Percentiles rank a stretch among this genome's conserved stretches.
Evolutionary conservation across 2,888 invertebrate species (phyloP).

Genomic region (Pantelozetes paolii): DNA sequence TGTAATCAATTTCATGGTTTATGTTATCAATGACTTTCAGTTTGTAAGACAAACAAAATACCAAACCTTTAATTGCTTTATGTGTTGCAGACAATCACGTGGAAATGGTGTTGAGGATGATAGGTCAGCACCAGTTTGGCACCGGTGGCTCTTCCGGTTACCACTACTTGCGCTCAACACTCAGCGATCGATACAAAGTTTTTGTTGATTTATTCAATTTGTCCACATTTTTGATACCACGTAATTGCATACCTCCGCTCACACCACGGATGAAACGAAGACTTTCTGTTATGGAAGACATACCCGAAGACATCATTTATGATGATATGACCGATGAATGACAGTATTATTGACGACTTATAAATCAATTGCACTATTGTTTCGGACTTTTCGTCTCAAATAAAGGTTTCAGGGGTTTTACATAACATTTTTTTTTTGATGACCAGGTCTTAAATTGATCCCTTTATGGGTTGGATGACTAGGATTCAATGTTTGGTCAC

Average conservation of each 20-base stretch:
- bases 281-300: conserved; percentile 55
- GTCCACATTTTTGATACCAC: conserved; percentile 90
- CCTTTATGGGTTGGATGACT: no score
- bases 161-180: conserved; percentile 90
- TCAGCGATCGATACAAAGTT: conserved; percentile 97
- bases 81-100: conserved; percentile 87
- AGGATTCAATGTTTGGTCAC: no score
- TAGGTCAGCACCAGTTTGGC: conserved; percentile 90
- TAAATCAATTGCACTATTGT: no score
- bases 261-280: conserved; percentile 74
- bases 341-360: background rate
- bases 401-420: background rate
- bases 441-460: no score
- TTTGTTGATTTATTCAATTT: conserved; percentile 96
- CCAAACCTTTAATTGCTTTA: no score
- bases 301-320: background rate
- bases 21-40: no score
- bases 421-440: no score
- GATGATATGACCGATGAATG: conserved; percentile 2
- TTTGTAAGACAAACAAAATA: background rate
- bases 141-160: conserved; percentile 98
- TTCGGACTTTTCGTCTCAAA: no score
- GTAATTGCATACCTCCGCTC: conserved; percentile 81
- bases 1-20: background rate
- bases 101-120: conserved; percentile 97